Conservation (phyloP, 2,888 invertebrate species). For the Phyllotreta striolata region DNA sequence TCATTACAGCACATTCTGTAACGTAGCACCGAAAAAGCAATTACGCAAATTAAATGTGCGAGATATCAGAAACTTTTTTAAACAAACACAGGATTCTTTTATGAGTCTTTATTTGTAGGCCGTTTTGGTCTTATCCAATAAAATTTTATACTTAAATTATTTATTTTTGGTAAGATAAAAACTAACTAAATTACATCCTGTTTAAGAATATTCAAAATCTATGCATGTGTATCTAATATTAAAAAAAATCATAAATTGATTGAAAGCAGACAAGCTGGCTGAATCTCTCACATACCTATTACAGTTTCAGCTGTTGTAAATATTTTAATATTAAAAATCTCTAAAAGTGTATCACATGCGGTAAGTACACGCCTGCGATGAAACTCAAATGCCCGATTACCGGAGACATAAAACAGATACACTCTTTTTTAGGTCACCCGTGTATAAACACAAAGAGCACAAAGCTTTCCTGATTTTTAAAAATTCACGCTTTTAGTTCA, state of each 20-base stretch:
- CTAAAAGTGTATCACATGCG: conserved; percentile 10
- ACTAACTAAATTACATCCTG: no score
- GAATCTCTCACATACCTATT: neutral
- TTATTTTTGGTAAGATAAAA: no score
- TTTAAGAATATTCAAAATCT: no score
- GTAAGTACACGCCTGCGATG: conserved; percentile 13
- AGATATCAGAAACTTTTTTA: no score
- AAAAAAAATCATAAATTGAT: conserved; percentile 1
- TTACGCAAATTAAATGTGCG: no score
- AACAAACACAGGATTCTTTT: no score
- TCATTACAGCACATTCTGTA: no score
- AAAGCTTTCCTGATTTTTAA: conserved; percentile 8
- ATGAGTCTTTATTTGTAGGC: no score
- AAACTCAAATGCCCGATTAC: conserved; percentile 1
- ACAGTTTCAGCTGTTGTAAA: neutral
- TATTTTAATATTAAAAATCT: conserved; percentile 16
- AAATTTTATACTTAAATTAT: no score
- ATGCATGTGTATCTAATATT: no score
- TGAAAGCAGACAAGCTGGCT: conserved; percentile 1
- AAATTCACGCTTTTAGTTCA: neutral
- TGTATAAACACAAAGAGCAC: conserved; percentile 1
- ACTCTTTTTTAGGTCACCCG: conserved; percentile 1
- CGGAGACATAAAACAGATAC: conserved; percentile 13
- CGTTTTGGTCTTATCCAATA: no score
- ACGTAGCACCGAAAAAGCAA: no score